These are phyloP conservation scores for Clunio marinus DNA, from an alignment of 2,888 invertebrate genomes.

Conservation along the genomic window DNA sequence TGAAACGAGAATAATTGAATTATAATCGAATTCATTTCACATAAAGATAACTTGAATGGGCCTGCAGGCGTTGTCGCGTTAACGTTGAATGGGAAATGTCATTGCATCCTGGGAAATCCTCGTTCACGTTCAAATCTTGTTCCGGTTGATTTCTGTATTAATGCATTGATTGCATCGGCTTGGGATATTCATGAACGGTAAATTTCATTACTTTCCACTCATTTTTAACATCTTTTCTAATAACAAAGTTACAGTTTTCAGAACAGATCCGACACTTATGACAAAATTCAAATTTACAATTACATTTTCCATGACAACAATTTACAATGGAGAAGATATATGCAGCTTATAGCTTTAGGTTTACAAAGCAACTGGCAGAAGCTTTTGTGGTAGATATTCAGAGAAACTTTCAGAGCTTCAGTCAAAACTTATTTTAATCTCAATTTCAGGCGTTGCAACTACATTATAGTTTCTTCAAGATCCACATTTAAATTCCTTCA, in stretches of 20 bases:
- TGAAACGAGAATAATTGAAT: too few relatives aligned
- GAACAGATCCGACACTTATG: too few relatives aligned
- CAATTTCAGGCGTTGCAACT: conserved; percentile 50
- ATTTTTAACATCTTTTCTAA: not conserved
- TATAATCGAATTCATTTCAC: too few relatives aligned
- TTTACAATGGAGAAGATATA: conserved; percentile 51
- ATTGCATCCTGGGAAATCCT: conserved; percentile 49
- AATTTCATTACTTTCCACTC: conserved; percentile 40
- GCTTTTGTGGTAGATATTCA: conserved; percentile 47
- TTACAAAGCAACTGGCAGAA: conserved; percentile 52
- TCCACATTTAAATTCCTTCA: conserved; percentile 49
- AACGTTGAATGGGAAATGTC: conserved; percentile 50
- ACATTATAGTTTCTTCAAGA: conserved; percentile 51
- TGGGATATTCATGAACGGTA: conserved; percentile 51
- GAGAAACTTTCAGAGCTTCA: not conserved
- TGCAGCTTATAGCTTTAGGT: conserved; percentile 50
- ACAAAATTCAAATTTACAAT: conserved; percentile 51
- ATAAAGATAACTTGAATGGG: conserved; percentile 53
- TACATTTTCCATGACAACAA: conserved; percentile 51
- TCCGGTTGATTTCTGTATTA: conserved; percentile 52
- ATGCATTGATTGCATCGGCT: conserved; percentile 51
- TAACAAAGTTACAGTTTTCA: not conserved
- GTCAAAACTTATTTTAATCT: conserved; percentile 19
- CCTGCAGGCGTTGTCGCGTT: conserved; percentile 52
- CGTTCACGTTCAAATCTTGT: conserved; percentile 50